Conservation (phyloP, 2,797 vertebrate species). For the Clarias laeviceps region DNA sequence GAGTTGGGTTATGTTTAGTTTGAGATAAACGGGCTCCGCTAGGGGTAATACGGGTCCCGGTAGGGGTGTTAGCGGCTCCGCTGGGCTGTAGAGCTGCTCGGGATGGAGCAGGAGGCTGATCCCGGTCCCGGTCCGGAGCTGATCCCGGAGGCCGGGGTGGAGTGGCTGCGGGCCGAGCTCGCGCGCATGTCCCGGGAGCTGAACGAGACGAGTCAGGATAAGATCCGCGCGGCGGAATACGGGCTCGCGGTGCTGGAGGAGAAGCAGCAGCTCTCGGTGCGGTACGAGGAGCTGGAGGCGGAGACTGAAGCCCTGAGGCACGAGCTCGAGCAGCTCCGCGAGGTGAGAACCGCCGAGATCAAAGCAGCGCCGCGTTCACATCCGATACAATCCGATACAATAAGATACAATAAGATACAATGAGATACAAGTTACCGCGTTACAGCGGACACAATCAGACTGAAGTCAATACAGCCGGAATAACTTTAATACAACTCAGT, state of each 20-base stretch:
- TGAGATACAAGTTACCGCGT: too few relatives aligned
- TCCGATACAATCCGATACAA: neutral
- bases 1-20: constrained; percentile 24
- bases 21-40: constrained; percentile 48
- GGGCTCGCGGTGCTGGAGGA: constrained; percentile 96
- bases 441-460: neutral
- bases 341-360: constrained; percentile 75
- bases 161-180: constrained; percentile 85
- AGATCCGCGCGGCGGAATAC: constrained; percentile 98
- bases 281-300: constrained; percentile 90
- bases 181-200: constrained; percentile 88
- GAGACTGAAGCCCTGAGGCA: constrained; percentile 87
- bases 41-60: constrained; percentile 67
- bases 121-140: neutral
- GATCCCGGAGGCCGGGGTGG: constrained; percentile 15
- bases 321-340: constrained; percentile 93
- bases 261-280: constrained; percentile 92
- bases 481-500: too few relatives aligned
- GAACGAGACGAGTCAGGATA: constrained; percentile 90
- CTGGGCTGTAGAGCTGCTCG: constrained; percentile 73
- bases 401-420: neutral
- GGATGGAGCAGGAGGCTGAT: constrained; percentile 74
- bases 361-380: neutral
- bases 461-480: neutral
- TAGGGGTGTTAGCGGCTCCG: constrained; percentile 50